Evolutionary conservation across 2,888 invertebrate genomes (phyloP).

Genomic region (Nasonia oneida): DNA sequence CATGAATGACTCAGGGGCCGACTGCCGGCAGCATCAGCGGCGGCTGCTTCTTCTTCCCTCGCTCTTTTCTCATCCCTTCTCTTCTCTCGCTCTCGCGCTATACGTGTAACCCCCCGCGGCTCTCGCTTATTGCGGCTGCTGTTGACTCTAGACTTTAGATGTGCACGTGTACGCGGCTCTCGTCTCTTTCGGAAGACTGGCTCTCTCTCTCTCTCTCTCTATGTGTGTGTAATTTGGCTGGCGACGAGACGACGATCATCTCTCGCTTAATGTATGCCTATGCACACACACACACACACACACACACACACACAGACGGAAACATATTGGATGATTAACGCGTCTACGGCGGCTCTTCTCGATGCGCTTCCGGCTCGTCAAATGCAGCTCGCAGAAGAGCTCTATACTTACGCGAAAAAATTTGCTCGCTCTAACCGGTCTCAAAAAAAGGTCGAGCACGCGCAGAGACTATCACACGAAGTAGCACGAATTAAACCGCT

Average conservation of each 20-base stretch:
- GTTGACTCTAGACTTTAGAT: background rate
- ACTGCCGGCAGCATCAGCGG: background rate
- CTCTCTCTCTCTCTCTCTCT: background rate
- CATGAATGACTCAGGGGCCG: conserved; percentile 44
- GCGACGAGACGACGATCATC: too few species aligned
- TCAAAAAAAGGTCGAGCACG: background rate
- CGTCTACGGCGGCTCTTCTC: too few species aligned
- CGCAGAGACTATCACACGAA: background rate
- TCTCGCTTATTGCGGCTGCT: conserved; percentile 9
- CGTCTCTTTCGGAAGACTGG: background rate
- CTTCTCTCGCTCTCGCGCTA: background rate
- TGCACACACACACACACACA: too few species aligned
- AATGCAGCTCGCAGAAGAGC: too few species aligned
- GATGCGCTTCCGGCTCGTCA: too few species aligned
- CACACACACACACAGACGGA: too few species aligned
- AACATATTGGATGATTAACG: too few species aligned
- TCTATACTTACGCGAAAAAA: too few species aligned
- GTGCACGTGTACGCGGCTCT: background rate
- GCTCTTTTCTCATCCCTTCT: background rate
- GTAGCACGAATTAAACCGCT: conserved; percentile 22
- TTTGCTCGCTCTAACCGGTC: too few species aligned
- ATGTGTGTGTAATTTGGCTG: too few species aligned
- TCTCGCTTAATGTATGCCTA: too few species aligned
- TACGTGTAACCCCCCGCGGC: conserved; percentile 1
- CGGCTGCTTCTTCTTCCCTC: conserved; percentile 17